Conservation (phyloP, 2,797 vertebrate genomes). For the Streptopelia turtur region DNA sequence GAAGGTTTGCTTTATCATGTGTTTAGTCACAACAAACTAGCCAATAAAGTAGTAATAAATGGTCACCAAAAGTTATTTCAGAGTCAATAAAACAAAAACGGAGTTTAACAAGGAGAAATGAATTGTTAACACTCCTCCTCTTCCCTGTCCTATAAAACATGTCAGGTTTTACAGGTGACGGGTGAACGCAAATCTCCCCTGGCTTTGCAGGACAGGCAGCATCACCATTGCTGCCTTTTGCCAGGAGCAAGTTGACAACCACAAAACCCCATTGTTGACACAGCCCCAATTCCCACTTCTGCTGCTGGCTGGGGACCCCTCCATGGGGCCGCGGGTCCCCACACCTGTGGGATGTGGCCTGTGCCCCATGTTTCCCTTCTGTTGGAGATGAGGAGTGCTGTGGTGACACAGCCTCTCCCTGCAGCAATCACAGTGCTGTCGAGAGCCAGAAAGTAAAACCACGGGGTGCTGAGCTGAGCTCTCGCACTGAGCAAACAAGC, state of each 20-base stretch:
- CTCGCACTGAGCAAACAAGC: not conserved
- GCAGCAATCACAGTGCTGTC: rapidly evolving
- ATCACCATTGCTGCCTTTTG: not conserved
- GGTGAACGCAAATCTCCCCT: not conserved
- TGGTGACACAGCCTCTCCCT: not conserved
- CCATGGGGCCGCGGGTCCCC: rapidly evolving
- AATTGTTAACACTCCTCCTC: constrained; percentile 19
- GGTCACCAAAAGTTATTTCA: constrained; percentile 4
- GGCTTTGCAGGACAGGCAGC: rapidly evolving
- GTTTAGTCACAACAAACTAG: constrained; percentile 36
- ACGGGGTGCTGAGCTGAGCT: not conserved
- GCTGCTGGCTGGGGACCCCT: not conserved
- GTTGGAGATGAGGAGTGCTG: rapidly evolving
- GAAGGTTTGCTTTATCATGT: not conserved
- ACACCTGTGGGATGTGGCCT: rapidly evolving
- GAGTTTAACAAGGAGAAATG: constrained; percentile 7
- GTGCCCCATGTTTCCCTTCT: rapidly evolving
- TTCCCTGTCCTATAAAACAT: not conserved
- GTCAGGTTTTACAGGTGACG: rapidly evolving
- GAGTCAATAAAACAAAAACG: constrained; percentile 8
- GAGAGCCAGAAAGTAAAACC: not conserved
- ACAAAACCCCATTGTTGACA: rapidly evolving
- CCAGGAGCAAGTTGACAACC: rapidly evolving
- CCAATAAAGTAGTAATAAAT: constrained; percentile 36
- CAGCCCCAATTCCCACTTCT: not conserved